Conservation (phyloP, 1,140 invertebrate genomes). For the Acromyrmex charruanus region DNA sequence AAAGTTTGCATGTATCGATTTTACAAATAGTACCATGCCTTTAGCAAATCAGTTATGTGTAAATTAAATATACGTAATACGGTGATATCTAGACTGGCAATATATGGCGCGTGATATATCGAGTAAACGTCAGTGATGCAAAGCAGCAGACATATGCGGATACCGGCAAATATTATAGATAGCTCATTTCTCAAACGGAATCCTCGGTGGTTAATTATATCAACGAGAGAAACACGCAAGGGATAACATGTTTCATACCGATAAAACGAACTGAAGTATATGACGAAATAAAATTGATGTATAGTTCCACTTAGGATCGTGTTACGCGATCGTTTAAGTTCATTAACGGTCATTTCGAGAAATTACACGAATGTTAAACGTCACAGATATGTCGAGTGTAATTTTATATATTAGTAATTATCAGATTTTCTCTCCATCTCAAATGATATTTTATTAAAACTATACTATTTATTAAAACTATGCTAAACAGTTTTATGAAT, state of each 20-base stretch:
- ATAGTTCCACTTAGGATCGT: slow-evolving; percentile 28
- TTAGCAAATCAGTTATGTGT: slow-evolving; percentile 32
- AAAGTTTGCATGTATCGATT: slow-evolving; percentile 28
- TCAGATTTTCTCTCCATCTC: not conserved
- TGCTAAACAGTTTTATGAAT: not conserved
- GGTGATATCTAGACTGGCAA: slow-evolving; percentile 15
- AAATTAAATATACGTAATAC: slow-evolving; percentile 38
- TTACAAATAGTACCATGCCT: slow-evolving; percentile 16
- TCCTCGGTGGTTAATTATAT: slow-evolving; percentile 44
- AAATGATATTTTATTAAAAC: not conserved
- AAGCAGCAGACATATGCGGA: not conserved
- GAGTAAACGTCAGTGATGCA: slow-evolving; percentile 17
- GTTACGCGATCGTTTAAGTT: slow-evolving; percentile 43
- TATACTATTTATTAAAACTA: not conserved
- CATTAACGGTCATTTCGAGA: slow-evolving; percentile 48
- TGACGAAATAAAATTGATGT: slow-evolving; percentile 49
- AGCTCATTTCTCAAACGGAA: slow-evolving; percentile 51
- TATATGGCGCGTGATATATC: slow-evolving; percentile 8
- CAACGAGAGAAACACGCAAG: slow-evolving; percentile 10
- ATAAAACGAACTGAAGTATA: slow-evolving; percentile 43
- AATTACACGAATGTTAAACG: slow-evolving; percentile 45
- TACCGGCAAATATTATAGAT: slow-evolving; percentile 10
- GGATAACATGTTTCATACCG: slow-evolving; percentile 22
- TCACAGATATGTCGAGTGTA: not conserved
- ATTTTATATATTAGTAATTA: slow-evolving; percentile 12